phyloP scores from a whole-genome alignment of 2,797 vertebrate genomes.

The Lithobates sylvaticus region DNA sequence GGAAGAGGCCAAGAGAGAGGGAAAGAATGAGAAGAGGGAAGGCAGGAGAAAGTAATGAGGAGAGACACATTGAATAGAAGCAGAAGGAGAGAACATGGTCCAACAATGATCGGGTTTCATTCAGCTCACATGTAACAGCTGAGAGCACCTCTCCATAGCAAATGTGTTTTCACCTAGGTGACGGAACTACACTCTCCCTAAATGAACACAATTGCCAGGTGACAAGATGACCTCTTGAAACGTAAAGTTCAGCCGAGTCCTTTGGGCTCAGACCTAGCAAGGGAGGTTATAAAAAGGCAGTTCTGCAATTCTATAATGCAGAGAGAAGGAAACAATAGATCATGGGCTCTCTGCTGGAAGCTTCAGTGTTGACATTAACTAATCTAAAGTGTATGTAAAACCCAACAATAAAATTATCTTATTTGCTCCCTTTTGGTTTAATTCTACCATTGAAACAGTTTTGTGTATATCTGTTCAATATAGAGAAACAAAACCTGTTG shows the following conservation, averaged over 20 bases:
- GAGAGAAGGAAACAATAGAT: no score
- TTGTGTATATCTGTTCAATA: no score
- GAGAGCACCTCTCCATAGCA: conserved; percentile 4
- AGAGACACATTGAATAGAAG: conserved; percentile 45
- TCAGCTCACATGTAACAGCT: conserved; percentile 21
- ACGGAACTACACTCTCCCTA: not conserved
- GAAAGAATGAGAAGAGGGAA: conserved; percentile 35
- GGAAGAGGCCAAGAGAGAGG: conserved; percentile 52
- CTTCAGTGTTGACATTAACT: not conserved
- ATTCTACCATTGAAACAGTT: no score
- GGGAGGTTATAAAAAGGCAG: not conserved
- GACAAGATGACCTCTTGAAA: conserved; percentile 5
- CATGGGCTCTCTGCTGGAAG: no score
- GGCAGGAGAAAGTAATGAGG: conserved; percentile 38
- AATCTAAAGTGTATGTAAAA: not conserved
- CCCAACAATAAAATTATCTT: not conserved
- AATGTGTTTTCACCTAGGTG: conserved; percentile 14
- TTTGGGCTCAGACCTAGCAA: not conserved
- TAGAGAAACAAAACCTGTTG: no score
- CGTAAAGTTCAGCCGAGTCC: not conserved
- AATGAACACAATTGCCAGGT: conserved; percentile 16
- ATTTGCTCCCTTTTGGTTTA: no score
- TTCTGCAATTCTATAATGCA: not conserved
- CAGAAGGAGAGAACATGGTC: conserved; percentile 26
- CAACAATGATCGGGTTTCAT: conserved; percentile 39